Percentiles rank a stretch among this genome's conserved stretches.
Evolutionary conservation across 2,797 vertebrate species (phyloP).

Genomic region (Acanthopagrus latus): DNA sequence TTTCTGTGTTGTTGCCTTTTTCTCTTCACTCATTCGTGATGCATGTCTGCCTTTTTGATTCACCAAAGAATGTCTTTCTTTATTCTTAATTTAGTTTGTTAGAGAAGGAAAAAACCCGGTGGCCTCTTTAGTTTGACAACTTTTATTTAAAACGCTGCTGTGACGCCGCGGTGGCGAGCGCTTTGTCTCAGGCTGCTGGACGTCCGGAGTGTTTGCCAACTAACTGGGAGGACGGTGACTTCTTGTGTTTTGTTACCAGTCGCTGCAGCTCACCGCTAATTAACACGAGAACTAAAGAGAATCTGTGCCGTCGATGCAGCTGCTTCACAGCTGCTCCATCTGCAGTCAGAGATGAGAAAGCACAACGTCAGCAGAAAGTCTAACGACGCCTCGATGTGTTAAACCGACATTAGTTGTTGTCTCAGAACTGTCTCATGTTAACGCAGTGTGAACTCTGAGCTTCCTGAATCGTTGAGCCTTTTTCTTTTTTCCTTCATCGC

Average conservation of each 20-base stretch:
- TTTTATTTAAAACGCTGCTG: not conserved
- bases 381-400: slow-evolving; percentile 41
- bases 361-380: slow-evolving; percentile 52
- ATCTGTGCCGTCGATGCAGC: too few species aligned
- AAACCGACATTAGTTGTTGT: slow-evolving; percentile 22
- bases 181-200: too few species aligned
- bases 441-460: slow-evolving; percentile 33
- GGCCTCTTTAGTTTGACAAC: slow-evolving; percentile 33
- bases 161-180: slow-evolving; percentile 8
- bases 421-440: slow-evolving; percentile 3
- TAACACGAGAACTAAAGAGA: too few species aligned
- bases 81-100: not conserved
- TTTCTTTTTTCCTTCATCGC: not conserved
- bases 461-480: slow-evolving; percentile 10
- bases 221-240: too few species aligned
- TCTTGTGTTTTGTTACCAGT: too few species aligned
- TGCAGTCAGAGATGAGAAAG: slow-evolving; percentile 42
- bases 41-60: slow-evolving; percentile 70
- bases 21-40: slow-evolving; percentile 32
- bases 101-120: slow-evolving; percentile 3
- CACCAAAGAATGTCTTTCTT: slow-evolving; percentile 74
- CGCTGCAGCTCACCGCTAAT: too few species aligned
- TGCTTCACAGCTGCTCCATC: slow-evolving; percentile 6
- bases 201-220: too few species aligned
- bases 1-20: slow-evolving; percentile 56